A percentile compares a stretch with the other conserved stretches of the same genome.
phyloP scores from a whole-genome alignment of 2,888 invertebrate genomes.

The Aphrophora alni region DNA sequence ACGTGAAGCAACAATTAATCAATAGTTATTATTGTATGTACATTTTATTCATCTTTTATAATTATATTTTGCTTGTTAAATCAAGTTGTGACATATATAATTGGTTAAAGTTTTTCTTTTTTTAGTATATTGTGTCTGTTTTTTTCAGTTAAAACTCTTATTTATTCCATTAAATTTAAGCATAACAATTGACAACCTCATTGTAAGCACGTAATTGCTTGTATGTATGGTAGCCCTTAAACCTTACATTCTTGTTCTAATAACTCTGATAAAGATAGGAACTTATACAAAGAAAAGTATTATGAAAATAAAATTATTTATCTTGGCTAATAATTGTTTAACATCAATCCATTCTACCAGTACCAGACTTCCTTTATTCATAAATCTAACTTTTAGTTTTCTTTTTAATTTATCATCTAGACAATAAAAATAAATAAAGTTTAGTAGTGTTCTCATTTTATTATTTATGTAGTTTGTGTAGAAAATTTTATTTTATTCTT shows the following conservation, averaged over 20 bases:
- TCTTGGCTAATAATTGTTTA: neutral
- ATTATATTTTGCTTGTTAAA: too few relatives aligned
- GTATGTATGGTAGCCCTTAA: neutral
- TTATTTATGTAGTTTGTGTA: too few relatives aligned
- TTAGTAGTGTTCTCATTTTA: too few relatives aligned
- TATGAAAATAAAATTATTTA: neutral
- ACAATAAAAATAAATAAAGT: too few relatives aligned
- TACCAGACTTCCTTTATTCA: too few relatives aligned
- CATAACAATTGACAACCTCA: neutral
- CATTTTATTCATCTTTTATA: neutral
- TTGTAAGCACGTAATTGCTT: neutral
- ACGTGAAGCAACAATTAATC: neutral
- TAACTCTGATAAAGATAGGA: neutral
- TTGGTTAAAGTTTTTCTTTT: neutral
- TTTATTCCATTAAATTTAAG: neutral
- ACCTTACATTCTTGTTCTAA: neutral
- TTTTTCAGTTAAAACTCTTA: neutral
- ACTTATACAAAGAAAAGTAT: neutral
- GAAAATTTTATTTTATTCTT: too few relatives aligned
- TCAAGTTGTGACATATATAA: neutral
- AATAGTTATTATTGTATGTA: slow-evolving; percentile 6
- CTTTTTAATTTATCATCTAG: too few relatives aligned
- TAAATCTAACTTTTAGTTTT: too few relatives aligned
- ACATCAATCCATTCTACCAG: neutral
- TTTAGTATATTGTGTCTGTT: neutral